phyloP scores from a whole-genome alignment of 1,140 invertebrate genomes.

The Scylla paramamosain region DNA sequence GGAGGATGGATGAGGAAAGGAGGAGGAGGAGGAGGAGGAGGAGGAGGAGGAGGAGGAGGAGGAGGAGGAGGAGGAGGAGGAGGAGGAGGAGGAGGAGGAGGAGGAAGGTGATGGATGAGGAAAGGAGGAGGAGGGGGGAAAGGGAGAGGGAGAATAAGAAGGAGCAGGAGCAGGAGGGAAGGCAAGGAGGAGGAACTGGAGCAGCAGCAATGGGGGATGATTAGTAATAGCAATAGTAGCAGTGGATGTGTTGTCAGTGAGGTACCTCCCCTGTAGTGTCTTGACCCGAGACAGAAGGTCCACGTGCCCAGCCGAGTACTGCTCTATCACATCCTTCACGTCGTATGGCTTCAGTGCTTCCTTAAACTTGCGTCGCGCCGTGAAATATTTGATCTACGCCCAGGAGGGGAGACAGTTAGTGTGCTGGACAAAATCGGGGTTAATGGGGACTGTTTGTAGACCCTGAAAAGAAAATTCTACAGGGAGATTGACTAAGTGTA shows the following conservation, averaged over 20 bases:
- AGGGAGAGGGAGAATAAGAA: too few species aligned
- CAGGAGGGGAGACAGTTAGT: conserved; percentile 78
- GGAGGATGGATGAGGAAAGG: too few species aligned
- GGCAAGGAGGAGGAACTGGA: background rate
- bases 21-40: too few species aligned
- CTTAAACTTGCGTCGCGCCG: conserved; percentile 95
- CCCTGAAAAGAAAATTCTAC: conserved; percentile 8
- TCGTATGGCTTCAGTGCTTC: conserved; percentile 98
- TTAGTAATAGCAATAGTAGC: background rate
- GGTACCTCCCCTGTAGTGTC: conserved; percentile 91
- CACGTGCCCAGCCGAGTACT: conserved; percentile 95
- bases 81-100: too few species aligned
- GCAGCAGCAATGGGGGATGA: background rate
- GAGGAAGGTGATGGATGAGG: too few species aligned
- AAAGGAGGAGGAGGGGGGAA: too few species aligned
- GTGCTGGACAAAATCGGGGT: background rate
- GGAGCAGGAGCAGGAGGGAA: too few species aligned
- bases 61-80: too few species aligned
- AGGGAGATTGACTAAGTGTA: conserved; percentile 5
- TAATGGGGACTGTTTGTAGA: background rate
- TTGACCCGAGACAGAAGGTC: conserved; percentile 93
- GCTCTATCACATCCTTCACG: conserved; percentile 98
- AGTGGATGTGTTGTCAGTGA: conserved; percentile 47
- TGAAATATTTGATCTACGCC: conserved; percentile 92
- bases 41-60: too few species aligned